phyloP scores from a whole-genome alignment of 2,797 vertebrate genomes.

The Falco biarmicus region DNA sequence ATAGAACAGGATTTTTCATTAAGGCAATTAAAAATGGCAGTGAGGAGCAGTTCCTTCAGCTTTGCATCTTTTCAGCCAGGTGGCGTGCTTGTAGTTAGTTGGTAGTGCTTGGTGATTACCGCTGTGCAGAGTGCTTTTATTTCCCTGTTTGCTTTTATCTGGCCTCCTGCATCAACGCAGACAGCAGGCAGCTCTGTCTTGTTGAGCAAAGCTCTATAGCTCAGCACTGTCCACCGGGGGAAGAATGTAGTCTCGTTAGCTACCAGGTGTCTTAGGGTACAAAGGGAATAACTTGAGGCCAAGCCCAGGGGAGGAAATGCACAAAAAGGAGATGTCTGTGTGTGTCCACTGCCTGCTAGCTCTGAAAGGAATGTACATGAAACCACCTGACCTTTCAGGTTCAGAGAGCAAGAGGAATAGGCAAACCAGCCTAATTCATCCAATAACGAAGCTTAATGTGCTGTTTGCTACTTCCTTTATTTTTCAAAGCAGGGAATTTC shows the following conservation, averaged over 20 bases:
- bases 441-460: fast-evolving
- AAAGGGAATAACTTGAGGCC: neutral
- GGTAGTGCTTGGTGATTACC: neutral
- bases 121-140: neutral
- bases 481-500: neutral
- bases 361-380: neutral
- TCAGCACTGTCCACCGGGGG: neutral
- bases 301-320: neutral
- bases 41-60: neutral
- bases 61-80: conserved; percentile 18
- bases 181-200: neutral
- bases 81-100: conserved; percentile 31
- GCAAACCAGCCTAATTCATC: neutral
- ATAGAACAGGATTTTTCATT: neutral
- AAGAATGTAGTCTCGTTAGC: neutral
- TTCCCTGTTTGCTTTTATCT: neutral
- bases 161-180: neutral
- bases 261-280: neutral
- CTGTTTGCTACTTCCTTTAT: neutral
- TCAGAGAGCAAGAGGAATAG: neutral
- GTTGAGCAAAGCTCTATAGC: neutral
- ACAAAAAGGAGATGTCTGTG: neutral
- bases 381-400: neutral
- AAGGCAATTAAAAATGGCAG: neutral
- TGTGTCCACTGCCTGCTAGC: neutral